phyloP scores from a whole-genome alignment of 2,113 vertebrate species.

The Dolichallabes microphthalmus region DNA sequence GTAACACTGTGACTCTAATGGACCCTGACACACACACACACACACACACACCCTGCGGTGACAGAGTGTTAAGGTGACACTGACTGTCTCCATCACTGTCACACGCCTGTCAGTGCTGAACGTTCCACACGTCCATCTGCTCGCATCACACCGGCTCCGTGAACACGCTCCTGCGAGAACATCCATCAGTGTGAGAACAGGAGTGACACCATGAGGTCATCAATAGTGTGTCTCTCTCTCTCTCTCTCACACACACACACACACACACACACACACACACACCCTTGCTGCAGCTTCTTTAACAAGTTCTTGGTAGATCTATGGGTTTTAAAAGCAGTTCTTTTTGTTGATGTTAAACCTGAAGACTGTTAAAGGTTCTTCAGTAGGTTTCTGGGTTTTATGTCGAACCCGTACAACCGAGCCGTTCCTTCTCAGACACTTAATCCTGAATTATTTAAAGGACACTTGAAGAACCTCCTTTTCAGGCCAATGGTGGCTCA shows the following conservation, averaged over 20 bases:
- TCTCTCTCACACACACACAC: not conserved
- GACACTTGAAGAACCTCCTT: not conserved
- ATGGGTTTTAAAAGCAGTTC: not conserved
- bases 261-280: not conserved
- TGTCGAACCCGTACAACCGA: not conserved
- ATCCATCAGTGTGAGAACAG: not conserved
- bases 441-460: not conserved
- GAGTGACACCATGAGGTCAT: not conserved
- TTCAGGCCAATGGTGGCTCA: too few relatives aligned
- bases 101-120: not conserved
- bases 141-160: not conserved
- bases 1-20: slow-evolving; percentile 10
- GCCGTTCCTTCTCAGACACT: not conserved
- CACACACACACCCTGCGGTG: not conserved
- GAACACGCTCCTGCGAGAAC: not conserved
- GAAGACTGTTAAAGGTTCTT: not conserved
- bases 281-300: not conserved
- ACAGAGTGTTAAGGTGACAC: slow-evolving; percentile 5
- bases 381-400: not conserved
- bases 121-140: not conserved
- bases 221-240: not conserved
- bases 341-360: not conserved
- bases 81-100: slow-evolving; percentile 15
- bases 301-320: not conserved
- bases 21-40: not conserved